A percentile compares a stretch with the other conserved stretches of the same genome.
Evolutionary conservation across 2,888 invertebrate genomes (phyloP).

Genomic region (Metacarcinus magister): DNA sequence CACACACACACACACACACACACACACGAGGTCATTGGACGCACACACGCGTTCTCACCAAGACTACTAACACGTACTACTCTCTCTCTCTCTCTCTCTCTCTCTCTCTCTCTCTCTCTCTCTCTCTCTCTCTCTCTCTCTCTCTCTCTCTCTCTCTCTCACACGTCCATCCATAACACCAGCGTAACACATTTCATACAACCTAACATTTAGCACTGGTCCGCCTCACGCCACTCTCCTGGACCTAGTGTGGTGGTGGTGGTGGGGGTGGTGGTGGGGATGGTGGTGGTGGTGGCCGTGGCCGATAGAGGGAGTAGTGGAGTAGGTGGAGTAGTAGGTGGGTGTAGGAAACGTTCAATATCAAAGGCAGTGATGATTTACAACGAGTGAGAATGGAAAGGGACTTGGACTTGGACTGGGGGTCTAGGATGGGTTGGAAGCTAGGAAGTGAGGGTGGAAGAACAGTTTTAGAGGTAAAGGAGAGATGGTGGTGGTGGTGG

Average conservation of each 20-base stretch:
- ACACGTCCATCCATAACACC: not conserved
- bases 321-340: too few species aligned
- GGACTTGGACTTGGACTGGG: not conserved
- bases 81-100: not conserved
- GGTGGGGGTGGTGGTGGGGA: not conserved
- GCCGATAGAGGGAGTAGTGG: not conserved
- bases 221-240: not conserved
- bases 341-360: not conserved
- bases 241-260: not conserved
- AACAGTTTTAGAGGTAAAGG: not conserved
- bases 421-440: too few species aligned
- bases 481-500: not conserved
- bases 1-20: slow-evolving; percentile 51
- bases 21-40: not conserved
- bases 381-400: not conserved
- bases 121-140: slow-evolving; percentile 40
- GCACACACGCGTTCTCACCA: too few species aligned
- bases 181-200: not conserved
- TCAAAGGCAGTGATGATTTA: slow-evolving; percentile 4
- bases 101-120: not conserved
- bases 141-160: slow-evolving; percentile 28
- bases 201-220: not conserved
- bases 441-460: not conserved
- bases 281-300: not conserved
- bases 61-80: not conserved